Evolutionary conservation across 1,140 invertebrate genomes (phyloP).

Genomic region (Lepidurus packardi): DNA sequence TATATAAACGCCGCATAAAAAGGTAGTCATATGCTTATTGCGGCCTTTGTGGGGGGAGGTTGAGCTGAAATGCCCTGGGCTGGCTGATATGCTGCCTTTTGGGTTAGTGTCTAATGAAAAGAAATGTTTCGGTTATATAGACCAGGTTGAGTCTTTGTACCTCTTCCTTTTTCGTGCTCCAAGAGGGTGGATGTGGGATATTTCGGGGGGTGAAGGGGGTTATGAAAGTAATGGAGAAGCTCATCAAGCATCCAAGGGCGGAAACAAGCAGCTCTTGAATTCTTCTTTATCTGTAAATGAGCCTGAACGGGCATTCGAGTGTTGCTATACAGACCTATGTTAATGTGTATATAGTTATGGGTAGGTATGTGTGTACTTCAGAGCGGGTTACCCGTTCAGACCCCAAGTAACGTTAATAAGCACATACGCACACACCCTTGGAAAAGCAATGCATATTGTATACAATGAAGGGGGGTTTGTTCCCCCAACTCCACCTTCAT

Average conservation of each 20-base stretch:
- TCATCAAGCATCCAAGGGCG: constrained; percentile 17
- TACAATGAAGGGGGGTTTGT: not conserved
- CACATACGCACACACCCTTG: not conserved
- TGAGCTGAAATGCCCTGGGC: not conserved
- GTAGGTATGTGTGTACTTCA: not conserved
- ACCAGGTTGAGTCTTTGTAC: not conserved
- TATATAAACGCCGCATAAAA: constrained; percentile 11
- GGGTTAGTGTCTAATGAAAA: constrained; percentile 5
- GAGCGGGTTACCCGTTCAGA: not conserved
- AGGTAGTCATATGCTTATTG: constrained; percentile 13
- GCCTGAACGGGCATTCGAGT: not conserved
- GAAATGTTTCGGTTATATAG: not conserved
- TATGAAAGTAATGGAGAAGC: constrained; percentile 2
- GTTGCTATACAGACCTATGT: not conserved
- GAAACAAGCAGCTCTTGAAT: constrained; percentile 15
- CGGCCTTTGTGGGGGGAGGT: not conserved
- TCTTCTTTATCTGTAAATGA: constrained; percentile 2
- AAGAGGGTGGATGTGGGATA: not conserved
- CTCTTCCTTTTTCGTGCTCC: not conserved
- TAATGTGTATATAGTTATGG: not conserved
- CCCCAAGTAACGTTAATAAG: constrained; percentile 15
- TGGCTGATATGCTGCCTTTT: constrained; percentile 18
- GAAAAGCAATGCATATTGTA: not conserved
- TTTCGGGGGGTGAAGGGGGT: not conserved
- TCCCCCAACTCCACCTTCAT: too few species aligned